Evolutionary conservation across 2,888 invertebrate species (phyloP), one percentile per base, ranked within the genome.

Genomic region (Bembecia ichneumoniformis): DNA sequence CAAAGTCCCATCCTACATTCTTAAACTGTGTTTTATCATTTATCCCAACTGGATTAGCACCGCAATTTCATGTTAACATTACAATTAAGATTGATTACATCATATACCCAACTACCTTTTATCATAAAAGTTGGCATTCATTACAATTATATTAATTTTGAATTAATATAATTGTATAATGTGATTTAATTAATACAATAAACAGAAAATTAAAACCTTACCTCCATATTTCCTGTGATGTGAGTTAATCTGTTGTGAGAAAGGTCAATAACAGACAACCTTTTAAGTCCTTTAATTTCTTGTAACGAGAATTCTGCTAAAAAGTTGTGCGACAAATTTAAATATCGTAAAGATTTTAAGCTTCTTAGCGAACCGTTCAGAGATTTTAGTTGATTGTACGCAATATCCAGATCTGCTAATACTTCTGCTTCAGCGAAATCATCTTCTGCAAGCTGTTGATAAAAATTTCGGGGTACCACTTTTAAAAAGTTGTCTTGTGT

Each of bases 241-340:
- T 89, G 89, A 47, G 82, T 88, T 50, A 96, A 94, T 69, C 88
- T 90, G 71, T 95, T 96, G 68, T 91, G 89, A 2, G 94, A 94
- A 17, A 95, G 82, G 77, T 95, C 95, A 50, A 95, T 89, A 13
- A 91, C 88, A 47, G 90, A 90, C n/a, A 96, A 77, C 55, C 89
- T 89, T 56, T 90, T 90, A 52, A 95, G 75, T 0, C 94, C 94
- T 51, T 91, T 91, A 46, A 95, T 90, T 73, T 95, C 94, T 70
- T 92, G 91, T 64, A 95, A 89, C 0, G 94, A 94, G 78, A 96
- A 95, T 64, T 94, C 93, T 1, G 89, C 87, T 51, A 95, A 87
- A 40, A 89, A 86, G 69, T 96, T 96, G 68, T 91, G 91, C 0
- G 94, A 93, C 53, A 96, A 82, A 77, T 95, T 95, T 44, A 94